phyloP scores from a whole-genome alignment of 1,140 invertebrate species.

The Drosophila sechellia region DNA sequence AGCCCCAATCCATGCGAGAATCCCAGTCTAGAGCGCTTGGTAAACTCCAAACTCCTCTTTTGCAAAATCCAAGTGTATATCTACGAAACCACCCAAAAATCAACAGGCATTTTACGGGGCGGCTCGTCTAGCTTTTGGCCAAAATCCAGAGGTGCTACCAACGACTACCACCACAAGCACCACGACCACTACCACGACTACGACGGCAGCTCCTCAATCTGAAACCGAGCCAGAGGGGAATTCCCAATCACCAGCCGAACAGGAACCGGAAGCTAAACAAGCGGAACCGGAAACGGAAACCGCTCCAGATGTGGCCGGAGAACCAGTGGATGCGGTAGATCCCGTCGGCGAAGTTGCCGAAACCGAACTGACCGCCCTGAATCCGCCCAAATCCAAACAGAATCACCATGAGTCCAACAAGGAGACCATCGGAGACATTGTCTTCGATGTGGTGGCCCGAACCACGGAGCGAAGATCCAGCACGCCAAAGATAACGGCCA shows the following conservation, averaged over 20 bases:
- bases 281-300: not conserved
- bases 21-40: conserved; percentile 34
- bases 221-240: conserved; percentile 27
- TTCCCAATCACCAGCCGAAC: conserved; percentile 5
- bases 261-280: conserved; percentile 4
- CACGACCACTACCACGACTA: conserved; percentile 51
- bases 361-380: conserved; percentile 40
- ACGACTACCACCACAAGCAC: conserved; percentile 67
- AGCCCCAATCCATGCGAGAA: not conserved
- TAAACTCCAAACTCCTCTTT: conserved; percentile 71
- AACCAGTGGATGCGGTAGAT: conserved; percentile 29
- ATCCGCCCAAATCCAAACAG: conserved; percentile 30
- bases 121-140: conserved; percentile 80
- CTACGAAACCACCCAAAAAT: conserved; percentile 81
- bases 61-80: conserved; percentile 76
- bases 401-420: conserved; percentile 65
- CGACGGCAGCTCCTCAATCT: conserved; percentile 27
- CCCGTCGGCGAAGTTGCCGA: conserved; percentile 30
- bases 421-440: conserved; percentile 72
- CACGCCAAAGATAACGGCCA: conserved; percentile 59
- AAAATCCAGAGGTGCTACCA: conserved; percentile 80
- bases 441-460: conserved; percentile 63
- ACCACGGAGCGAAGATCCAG: conserved; percentile 66
- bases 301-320: conserved; percentile 13
- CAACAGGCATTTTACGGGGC: conserved; percentile 82